Evolutionary conservation across 37 sponge, comb jelly and placozoan genomes (phyloP), one percentile per base, ranked within the genome.

Genomic region (Mnemiopsis leidyi): DNA sequence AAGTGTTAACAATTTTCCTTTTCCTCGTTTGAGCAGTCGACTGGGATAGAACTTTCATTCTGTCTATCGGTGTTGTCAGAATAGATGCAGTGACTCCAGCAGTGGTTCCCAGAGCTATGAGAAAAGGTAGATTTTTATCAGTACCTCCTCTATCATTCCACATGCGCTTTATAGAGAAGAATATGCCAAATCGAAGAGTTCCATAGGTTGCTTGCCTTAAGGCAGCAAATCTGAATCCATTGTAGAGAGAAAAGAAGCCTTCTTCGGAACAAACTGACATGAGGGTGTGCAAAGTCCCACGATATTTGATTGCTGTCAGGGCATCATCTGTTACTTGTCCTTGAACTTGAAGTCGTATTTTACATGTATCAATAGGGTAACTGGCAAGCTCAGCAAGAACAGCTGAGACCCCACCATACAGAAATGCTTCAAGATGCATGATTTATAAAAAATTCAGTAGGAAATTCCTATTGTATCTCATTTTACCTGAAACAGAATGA

Each of bases 321-420:
- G 90, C 90, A n/a, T 85, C 90, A 85, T 85, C 90, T n/a, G 90
- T 85, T 23, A 85, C 48, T 40, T 85, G 90, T 36, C 90, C 90
- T 26, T 85, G 90, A n/a, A 85, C 90, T 39, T 85, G 90, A 5
- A 85, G 61, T 13, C 90, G 33, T 9, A 85, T 85, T 39, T 85
- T 85, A 39, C 90, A 36, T 38, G 90, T 85, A 40, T 85, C 90
- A 5, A 85, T 23, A 13, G 90, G 90, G 61, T 36, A 85, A 26
- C 90, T 85, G 0, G 39, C 61, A 40, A 85, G 48, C 30, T 85
- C 90, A 38, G 90, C 90, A 29, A 85, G 5, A 35, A 85, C 90
- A 5, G 61, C 90, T 32, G 90, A 85, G 21, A 85, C 5, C 24
- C 90, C 90, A 25, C 90, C 90, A 25, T 85, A 85, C 23, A 85